Evolutionary conservation across 2,113 vertebrate species (phyloP).

Genomic region (Ctenodactylus gundi): DNA sequence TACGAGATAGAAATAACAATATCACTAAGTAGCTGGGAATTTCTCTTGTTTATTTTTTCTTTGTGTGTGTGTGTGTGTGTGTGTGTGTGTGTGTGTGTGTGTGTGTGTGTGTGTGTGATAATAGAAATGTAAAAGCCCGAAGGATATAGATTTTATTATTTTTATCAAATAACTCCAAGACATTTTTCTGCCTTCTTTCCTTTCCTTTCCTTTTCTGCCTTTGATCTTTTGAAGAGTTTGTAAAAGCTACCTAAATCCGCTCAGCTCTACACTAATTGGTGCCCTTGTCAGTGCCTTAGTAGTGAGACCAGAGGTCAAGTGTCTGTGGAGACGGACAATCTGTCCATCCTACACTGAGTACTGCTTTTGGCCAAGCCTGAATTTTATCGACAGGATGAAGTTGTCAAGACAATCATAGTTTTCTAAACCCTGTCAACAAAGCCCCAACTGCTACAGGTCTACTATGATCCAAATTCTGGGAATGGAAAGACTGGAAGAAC

Average conservation of each 20-base stretch:
- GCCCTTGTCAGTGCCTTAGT: background rate
- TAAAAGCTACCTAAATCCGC: background rate
- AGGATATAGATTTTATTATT: constrained; percentile 9
- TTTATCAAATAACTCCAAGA: constrained; percentile 32
- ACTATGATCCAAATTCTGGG: background rate
- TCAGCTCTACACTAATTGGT: constrained; percentile 11
- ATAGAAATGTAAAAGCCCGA: constrained; percentile 2
- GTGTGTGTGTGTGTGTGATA: background rate
- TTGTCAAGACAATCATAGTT: background rate
- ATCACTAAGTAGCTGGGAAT: background rate
- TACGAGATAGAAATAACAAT: constrained; percentile 5
- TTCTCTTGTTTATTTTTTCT: background rate
- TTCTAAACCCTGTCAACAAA: constrained; percentile 21
- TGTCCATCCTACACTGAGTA: background rate
- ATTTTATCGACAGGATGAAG: background rate
- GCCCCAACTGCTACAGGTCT: background rate
- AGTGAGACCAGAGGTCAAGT: constrained; percentile 50
- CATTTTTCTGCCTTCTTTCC: background rate
- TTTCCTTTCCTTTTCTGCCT: constrained; percentile 26
- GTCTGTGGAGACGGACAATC: background rate
- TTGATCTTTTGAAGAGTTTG: constrained; percentile 25
- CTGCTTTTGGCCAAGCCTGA: background rate
- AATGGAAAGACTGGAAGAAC: background rate
- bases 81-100: background rate
- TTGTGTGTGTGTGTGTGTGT: background rate